phyloP scores from a whole-genome alignment of 2,113 vertebrate species.

The Pungitius pungitius region DNA sequence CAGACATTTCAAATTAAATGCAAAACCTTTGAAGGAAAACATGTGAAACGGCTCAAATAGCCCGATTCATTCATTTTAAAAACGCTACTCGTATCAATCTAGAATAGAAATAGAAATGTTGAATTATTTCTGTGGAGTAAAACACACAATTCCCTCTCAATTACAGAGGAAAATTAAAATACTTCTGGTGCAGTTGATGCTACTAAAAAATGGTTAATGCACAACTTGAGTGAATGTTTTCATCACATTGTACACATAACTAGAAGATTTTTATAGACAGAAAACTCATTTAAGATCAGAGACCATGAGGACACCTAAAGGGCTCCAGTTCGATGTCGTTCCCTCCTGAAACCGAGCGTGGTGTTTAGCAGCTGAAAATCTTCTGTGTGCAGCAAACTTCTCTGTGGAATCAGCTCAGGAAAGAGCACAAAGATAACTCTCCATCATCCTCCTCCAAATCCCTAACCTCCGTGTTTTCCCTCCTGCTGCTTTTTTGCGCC shows the following conservation, averaged over 20 bases:
- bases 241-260: too few species aligned
- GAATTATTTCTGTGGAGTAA: neutral
- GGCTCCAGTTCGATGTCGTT: neutral
- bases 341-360: neutral
- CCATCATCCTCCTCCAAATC: neutral
- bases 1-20: neutral
- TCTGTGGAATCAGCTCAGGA: neutral
- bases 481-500: conserved; percentile 12
- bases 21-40: neutral
- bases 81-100: neutral
- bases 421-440: neutral
- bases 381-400: neutral
- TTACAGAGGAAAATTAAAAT: neutral
- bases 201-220: neutral
- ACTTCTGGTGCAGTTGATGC: neutral
- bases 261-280: too few species aligned
- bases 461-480: neutral
- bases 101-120: neutral
- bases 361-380: neutral
- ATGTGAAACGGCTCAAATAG: neutral
- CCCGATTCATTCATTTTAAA: neutral
- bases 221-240: neutral
- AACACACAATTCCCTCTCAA: neutral
- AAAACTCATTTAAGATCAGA: neutral
- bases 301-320: neutral